Evolutionary conservation across 2,113 vertebrate genomes (phyloP).

Genomic region (Tretioscincus oriximinensis): DNA sequence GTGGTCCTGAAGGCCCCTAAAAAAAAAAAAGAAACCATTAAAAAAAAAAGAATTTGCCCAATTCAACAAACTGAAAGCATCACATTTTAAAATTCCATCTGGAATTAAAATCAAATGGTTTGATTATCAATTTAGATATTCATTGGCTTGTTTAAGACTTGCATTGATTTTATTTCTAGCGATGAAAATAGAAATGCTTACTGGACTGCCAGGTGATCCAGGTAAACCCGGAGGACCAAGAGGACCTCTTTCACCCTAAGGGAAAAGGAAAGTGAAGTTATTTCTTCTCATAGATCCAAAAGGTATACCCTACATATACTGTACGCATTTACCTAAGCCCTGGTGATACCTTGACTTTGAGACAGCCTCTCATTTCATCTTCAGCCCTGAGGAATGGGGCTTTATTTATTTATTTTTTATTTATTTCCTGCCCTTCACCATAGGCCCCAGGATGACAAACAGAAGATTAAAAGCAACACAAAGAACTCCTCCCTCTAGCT

Average conservation of each 20-base stretch:
- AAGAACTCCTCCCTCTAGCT: too few relatives aligned
- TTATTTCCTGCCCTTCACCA: too few relatives aligned
- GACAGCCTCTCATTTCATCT: too few relatives aligned
- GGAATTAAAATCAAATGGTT: not conserved
- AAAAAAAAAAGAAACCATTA: constrained; percentile 42
- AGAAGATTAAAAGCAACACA: too few relatives aligned
- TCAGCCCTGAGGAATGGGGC: too few relatives aligned
- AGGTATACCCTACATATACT: too few relatives aligned
- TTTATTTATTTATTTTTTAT: too few relatives aligned
- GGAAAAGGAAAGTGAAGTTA: constrained; percentile 42
- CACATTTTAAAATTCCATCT: not conserved
- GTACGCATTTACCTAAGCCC: too few relatives aligned
- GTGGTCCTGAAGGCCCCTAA: constrained; percentile 84
- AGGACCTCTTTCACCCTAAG: constrained; percentile 88
- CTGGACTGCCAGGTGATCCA: constrained; percentile 82
- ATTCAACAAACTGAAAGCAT: not conserved
- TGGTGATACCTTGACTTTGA: too few relatives aligned
- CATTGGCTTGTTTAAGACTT: constrained; percentile 18
- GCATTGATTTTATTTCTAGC: not conserved
- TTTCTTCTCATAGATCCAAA: not conserved
- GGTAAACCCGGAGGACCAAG: constrained; percentile 80
- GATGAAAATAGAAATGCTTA: constrained; percentile 67
- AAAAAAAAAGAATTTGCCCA: not conserved
- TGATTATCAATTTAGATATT: not conserved
- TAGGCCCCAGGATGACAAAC: too few relatives aligned